A percentile compares a stretch with the other conserved stretches of the same genome.
Conservation (phyloP, 1,140 invertebrate genomes). For the Pachyrhynchus sulphureomaculatus region DNA sequence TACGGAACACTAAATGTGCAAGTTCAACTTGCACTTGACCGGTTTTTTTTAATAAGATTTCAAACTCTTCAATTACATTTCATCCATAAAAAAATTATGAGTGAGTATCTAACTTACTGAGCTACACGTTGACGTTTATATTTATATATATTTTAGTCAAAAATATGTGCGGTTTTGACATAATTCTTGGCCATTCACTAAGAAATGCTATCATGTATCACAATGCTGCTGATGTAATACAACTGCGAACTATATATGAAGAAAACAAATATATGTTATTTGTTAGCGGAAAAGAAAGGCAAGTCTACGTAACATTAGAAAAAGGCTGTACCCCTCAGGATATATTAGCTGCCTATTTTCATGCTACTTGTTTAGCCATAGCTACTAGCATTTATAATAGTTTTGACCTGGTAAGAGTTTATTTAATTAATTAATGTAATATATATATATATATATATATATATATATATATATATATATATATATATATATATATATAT, state of each 20-base stretch:
- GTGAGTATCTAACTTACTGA: too few relatives aligned
- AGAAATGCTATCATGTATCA: conserved; percentile 52
- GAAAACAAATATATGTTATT: conserved; percentile 55
- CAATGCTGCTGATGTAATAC: conserved; percentile 44
- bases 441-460: too few relatives aligned
- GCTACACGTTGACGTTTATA: too few relatives aligned
- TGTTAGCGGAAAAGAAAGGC: conserved; percentile 49
- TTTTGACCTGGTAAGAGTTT: conserved; percentile 40
- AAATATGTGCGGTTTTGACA: conserved; percentile 56
- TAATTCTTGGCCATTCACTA: conserved; percentile 58
- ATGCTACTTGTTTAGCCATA: conserved; percentile 54
- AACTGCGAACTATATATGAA: conserved; percentile 49
- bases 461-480: too few relatives aligned
- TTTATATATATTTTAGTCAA: conserved; percentile 53
- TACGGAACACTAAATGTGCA: too few relatives aligned
- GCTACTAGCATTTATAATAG: conserved; percentile 44
- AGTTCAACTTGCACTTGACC: too few relatives aligned
- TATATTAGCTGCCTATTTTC: conserved; percentile 58
- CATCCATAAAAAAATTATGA: too few relatives aligned
- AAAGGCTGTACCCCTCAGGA: conserved; percentile 50
- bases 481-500: too few relatives aligned
- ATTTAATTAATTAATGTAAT: too few relatives aligned
- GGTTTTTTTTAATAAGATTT: too few relatives aligned
- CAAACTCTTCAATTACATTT: too few relatives aligned
- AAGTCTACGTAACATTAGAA: conserved; percentile 54